phyloP scores from a whole-genome alignment of 1,140 invertebrate species.

The Neodiprion pinetum region DNA sequence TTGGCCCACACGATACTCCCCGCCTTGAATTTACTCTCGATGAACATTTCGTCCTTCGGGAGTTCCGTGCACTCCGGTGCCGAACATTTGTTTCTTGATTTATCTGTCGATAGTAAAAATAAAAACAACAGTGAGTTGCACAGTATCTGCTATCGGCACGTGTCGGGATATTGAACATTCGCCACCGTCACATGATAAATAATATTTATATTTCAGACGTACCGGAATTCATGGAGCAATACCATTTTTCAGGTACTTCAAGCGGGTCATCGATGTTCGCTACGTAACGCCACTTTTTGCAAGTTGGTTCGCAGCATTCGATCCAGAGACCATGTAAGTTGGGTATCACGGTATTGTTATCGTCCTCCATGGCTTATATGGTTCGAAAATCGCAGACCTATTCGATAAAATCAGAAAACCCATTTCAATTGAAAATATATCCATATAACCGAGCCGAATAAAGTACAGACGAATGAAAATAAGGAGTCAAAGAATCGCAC shows the following conservation, averaged over 20 bases:
- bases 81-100: slow-evolving; percentile 58
- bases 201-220: neutral
- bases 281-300: slow-evolving; percentile 67
- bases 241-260: slow-evolving; percentile 68
- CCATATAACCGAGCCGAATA: too few relatives aligned
- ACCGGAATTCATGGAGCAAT: slow-evolving; percentile 69
- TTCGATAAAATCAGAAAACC: too few relatives aligned
- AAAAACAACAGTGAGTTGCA: slow-evolving; percentile 5
- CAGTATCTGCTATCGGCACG: neutral
- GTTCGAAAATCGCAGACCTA: too few relatives aligned
- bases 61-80: slow-evolving; percentile 54
- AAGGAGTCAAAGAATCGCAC: too few relatives aligned
- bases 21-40: slow-evolving; percentile 64
- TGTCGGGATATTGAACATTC: neutral
- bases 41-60: slow-evolving; percentile 58
- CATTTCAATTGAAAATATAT: too few relatives aligned
- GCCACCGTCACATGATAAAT: neutral
- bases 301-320: slow-evolving; percentile 63
- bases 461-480: too few relatives aligned
- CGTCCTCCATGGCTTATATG: neutral
- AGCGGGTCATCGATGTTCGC: slow-evolving; percentile 65
- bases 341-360: neutral
- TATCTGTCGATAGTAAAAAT: slow-evolving; percentile 51
- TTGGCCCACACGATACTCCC: slow-evolving; percentile 74
- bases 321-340: slow-evolving; percentile 63